Evolutionary conservation across 2,888 invertebrate species (phyloP).

Genomic region (Heliconius charithonia): DNA sequence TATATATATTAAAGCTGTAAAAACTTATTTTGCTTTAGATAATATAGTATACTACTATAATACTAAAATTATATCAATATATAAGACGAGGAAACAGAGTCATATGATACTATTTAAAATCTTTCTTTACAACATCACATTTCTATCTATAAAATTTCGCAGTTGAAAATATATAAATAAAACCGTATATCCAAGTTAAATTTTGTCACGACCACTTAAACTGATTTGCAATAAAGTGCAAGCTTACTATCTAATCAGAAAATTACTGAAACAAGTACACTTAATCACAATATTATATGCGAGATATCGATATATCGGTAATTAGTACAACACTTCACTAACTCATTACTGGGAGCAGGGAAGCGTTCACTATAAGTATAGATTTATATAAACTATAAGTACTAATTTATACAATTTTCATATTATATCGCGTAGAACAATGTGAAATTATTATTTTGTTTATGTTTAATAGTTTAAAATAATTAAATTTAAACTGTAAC

Average conservation of each 20-base stretch:
- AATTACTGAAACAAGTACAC: constrained; percentile 34
- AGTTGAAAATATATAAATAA: not conserved
- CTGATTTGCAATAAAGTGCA: constrained; percentile 38
- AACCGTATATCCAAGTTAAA: not conserved
- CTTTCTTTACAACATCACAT: not conserved
- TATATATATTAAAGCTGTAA: not conserved
- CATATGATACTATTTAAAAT: not conserved
- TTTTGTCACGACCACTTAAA: constrained; percentile 30
- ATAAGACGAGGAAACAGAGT: not conserved
- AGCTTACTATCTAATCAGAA: constrained; percentile 42
- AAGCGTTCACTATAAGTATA: constrained; percentile 58
- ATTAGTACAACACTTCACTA: constrained; percentile 57
- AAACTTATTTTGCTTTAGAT: too few relatives aligned
- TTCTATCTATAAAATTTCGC: not conserved
- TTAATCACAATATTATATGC: constrained; percentile 40
- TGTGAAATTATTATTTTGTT: not conserved
- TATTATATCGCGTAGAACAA: not conserved
- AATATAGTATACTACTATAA: not conserved
- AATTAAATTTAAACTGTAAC: not conserved
- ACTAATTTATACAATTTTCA: not conserved
- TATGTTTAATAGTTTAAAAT: not conserved
- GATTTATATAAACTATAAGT: constrained; percentile 8
- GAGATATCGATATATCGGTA: constrained; percentile 38
- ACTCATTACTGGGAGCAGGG: constrained; percentile 60
- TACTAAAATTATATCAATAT: not conserved